phyloP scores from a whole-genome alignment of 2,797 vertebrate species.

The Clarias fuscus region DNA sequence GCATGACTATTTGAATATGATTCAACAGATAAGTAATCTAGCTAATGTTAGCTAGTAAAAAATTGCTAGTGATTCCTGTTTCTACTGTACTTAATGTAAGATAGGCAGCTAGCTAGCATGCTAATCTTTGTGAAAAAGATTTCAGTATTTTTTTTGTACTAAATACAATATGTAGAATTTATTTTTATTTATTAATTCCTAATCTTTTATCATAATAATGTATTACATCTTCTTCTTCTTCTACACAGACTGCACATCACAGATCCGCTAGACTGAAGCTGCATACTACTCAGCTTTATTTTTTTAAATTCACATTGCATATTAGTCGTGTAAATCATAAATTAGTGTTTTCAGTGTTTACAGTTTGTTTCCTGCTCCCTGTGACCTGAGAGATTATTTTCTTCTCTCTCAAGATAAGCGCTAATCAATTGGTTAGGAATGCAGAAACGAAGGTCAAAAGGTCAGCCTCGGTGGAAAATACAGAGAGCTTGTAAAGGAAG shows the following conservation, averaged over 20 bases:
- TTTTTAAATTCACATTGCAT: not conserved
- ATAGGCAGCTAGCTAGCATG: not conserved
- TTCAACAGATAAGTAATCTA: not conserved
- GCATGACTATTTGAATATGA: not conserved
- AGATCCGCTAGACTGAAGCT: no score
- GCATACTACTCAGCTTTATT: no score
- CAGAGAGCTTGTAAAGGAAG: not conserved
- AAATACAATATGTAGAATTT: not conserved
- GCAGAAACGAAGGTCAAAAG: constrained; percentile 20
- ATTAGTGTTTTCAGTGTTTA: constrained; percentile 27
- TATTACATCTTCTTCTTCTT: not conserved
- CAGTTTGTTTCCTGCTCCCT: not conserved
- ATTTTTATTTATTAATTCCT: not conserved
- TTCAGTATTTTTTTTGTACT: not conserved
- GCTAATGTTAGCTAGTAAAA: not conserved
- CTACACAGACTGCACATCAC: not conserved
- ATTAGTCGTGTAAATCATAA: constrained; percentile 20
- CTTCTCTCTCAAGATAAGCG: constrained; percentile 5
- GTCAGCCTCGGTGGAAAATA: not conserved
- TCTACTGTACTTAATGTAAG: not conserved
- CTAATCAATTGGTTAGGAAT: constrained; percentile 23
- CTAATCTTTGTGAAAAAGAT: not conserved
- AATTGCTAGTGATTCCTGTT: not conserved
- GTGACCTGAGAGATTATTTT: constrained; percentile 27
- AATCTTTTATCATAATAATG: not conserved